Percentiles rank a stretch among this genome's conserved stretches.
These are phyloP conservation scores for Charina bottae DNA, from an alignment of 2,113 vertebrate species.

Conservation along the genomic window DNA sequence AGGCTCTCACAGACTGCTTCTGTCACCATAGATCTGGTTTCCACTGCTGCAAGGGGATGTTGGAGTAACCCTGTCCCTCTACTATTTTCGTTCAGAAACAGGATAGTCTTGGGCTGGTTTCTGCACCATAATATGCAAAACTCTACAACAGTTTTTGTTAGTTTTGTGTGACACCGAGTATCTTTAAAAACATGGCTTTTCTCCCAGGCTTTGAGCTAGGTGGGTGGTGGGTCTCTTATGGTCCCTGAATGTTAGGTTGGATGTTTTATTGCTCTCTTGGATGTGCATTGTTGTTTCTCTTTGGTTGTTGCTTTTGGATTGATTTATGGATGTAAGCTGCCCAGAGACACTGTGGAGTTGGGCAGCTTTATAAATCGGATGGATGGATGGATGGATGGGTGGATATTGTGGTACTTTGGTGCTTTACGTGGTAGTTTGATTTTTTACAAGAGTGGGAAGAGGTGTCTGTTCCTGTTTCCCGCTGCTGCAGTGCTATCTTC, in stretches of 20 bases:
- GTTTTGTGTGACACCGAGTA: neutral
- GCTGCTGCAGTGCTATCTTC: neutral
- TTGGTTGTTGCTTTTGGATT: neutral
- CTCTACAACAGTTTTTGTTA: neutral
- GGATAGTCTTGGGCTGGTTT: neutral
- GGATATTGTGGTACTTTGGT: neutral
- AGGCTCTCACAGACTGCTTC: neutral
- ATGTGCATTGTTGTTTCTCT: neutral
- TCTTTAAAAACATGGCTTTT: neutral
- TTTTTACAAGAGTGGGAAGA: neutral
- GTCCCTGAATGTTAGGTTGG: neutral
- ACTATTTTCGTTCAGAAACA: neutral
- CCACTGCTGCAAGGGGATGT: neutral
- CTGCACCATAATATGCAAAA: neutral
- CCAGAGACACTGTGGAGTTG: neutral
- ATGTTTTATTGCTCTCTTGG: neutral
- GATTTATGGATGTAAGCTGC: neutral
- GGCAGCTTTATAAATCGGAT: neutral
- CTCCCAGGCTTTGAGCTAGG: neutral
- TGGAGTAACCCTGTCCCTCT: neutral
- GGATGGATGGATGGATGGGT: neutral
- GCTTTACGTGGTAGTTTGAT: neutral
- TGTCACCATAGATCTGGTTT: neutral
- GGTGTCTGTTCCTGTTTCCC: neutral
- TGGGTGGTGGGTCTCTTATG: neutral